Evolutionary conservation across 2,888 invertebrate species (phyloP).

Genomic region (Lasioglossum figueresi): DNA sequence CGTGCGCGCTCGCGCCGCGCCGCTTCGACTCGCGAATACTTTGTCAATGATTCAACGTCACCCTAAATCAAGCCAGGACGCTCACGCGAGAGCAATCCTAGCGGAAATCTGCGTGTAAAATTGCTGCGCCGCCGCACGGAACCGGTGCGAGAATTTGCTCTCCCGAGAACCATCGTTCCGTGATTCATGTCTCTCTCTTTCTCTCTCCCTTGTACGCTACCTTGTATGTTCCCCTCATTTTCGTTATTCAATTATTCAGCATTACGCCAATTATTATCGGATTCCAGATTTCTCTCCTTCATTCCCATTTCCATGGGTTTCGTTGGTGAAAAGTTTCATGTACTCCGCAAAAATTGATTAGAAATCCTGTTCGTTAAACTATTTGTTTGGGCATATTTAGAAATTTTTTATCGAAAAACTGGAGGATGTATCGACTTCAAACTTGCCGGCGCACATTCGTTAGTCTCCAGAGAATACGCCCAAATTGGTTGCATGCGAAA

Average conservation of each 20-base stretch:
- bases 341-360: not conserved
- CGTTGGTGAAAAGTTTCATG: not conserved
- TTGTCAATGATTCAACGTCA: constrained; percentile 52
- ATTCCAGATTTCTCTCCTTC: not conserved
- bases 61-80: constrained; percentile 35
- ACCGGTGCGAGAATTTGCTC: not conserved
- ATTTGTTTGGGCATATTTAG: no score
- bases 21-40: constrained; percentile 25
- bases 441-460: no score
- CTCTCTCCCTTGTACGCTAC: not conserved
- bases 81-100: constrained; percentile 15
- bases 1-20: not conserved
- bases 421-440: no score
- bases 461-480: no score
- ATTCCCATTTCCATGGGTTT: not conserved
- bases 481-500: no score
- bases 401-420: not conserved
- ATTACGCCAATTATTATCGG: not conserved
- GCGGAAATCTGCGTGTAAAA: constrained; percentile 26
- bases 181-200: not conserved
- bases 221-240: not conserved
- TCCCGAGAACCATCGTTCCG: not conserved
- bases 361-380: not conserved
- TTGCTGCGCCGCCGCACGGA: constrained; percentile 2
- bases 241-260: not conserved